Evolutionary conservation across 2,113 vertebrate species (phyloP), one percentile per base, ranked within the genome.

Genomic region (Petrocephalus zakoni): DNA sequence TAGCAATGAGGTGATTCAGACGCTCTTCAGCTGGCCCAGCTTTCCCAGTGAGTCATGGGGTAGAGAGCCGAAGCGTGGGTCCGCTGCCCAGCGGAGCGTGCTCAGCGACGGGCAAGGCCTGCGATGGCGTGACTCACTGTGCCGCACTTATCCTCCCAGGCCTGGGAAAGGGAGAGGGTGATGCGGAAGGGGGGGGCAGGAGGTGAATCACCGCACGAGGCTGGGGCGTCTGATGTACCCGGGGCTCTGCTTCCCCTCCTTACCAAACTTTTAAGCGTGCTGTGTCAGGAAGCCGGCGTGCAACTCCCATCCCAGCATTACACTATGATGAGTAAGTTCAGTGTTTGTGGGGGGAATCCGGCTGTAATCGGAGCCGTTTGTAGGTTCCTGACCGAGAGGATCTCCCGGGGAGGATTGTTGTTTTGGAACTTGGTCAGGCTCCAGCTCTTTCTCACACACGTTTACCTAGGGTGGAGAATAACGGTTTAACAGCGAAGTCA

Each of bases 371-470:
- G 78, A 61, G 46, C 46, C 55, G 42, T 42, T 64, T 75, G 42
- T 88, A 37, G 34, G 6, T 46, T 56, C 21, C 29, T 22, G 52
- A n/a, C 22, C 11, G 10, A 58, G 34, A 25, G 8, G 53, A 42
- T 37, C 19, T 86, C 9, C 53, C 53, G 37, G 47, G 61, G 68
- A 88, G 47, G 42, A 87, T 86, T 81, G 81, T 72, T 25, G 75
- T 86, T 89, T 53, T 34, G 87, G 68, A 72, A 19, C 87, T 42
- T 82, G 83, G 46, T 89, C 53, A 42, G 78, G 47, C 89, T 90
- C 49, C 86, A 85, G n/a, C 46, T 19, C 21, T 49, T 86, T 88
- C 85, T 89, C 64, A 55, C 0, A 1, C 10, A 25, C 13, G 22
- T 56, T 88, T 15, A 13, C 25, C 19, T 78, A 19, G n/a, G 15